A percentile compares a stretch with the other conserved stretches of the same genome.
These are phyloP conservation scores for Xylota segnis DNA, from an alignment of 2,888 invertebrate genomes.

Conservation along the genomic window DNA sequence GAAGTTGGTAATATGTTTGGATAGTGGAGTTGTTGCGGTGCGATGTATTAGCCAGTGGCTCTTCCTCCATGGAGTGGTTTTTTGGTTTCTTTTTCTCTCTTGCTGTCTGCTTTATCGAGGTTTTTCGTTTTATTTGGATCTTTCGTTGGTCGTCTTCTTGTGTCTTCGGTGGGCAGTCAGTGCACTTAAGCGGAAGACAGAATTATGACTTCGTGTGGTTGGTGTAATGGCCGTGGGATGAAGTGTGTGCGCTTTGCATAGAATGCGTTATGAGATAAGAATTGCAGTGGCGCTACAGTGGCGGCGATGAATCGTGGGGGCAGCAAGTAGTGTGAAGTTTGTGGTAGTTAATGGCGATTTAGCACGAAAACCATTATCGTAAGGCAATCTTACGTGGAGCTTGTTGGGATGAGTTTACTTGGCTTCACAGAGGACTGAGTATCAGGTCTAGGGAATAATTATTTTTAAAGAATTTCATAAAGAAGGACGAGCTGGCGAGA, in stretches of 20 bases:
- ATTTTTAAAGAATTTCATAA: no score
- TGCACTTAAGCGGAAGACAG: constrained; percentile 68
- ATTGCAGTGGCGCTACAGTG: constrained; percentile 29
- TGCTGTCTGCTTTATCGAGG: not conserved
- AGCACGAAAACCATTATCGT: no score
- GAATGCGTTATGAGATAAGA: constrained; percentile 59
- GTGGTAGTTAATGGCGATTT: no score
- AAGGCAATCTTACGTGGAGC: no score
- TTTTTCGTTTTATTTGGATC: constrained; percentile 19
- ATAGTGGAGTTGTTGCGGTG: constrained; percentile 5
- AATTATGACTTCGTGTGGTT: constrained; percentile 51
- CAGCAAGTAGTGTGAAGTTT: not conserved
- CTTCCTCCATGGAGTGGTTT: constrained; percentile 38
- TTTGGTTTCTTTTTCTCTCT: not conserved
- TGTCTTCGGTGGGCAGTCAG: constrained; percentile 40
- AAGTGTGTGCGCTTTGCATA: constrained; percentile 43
- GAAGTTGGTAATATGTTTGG: constrained; percentile 68
- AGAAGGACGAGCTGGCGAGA: no score
- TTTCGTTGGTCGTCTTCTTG: constrained; percentile 10
- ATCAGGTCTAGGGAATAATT: no score
- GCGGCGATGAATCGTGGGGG: constrained; percentile 1
- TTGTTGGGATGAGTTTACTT: no score
- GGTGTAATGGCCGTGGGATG: constrained; percentile 48
- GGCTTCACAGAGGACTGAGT: no score
- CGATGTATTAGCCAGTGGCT: constrained; percentile 13